phyloP scores from a whole-genome alignment of 2,797 vertebrate species.

The Falco columbarius region DNA sequence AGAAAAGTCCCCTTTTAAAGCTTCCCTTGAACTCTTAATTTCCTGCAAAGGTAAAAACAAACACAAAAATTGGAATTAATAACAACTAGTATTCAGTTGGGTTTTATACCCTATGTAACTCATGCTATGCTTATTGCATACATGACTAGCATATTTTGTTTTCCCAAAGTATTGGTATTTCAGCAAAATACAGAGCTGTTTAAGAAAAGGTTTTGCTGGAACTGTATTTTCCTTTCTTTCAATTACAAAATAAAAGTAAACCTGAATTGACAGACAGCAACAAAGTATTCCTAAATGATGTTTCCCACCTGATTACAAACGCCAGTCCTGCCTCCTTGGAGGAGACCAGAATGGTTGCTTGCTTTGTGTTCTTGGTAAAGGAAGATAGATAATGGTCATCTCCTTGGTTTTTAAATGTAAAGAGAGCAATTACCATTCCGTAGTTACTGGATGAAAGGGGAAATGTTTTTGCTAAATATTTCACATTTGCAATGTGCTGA shows the following conservation, averaged over 20 bases:
- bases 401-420: background rate
- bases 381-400: background rate
- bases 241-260: slow-evolving; percentile 32
- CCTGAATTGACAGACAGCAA: slow-evolving; percentile 15
- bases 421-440: background rate
- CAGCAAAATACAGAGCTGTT: background rate
- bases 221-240: slow-evolving; percentile 9
- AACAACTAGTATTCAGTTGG: slow-evolving; percentile 13
- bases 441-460: background rate
- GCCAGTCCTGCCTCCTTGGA: slow-evolving; percentile 2
- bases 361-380: background rate
- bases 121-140: background rate
- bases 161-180: background rate
- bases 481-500: background rate
- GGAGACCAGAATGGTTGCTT: background rate
- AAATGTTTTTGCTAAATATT: background rate
- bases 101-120: background rate
- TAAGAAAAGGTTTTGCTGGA: background rate
- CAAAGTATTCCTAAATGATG: slow-evolving; percentile 15
- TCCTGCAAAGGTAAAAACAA: slow-evolving; percentile 75
- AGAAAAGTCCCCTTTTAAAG: slow-evolving; percentile 63
- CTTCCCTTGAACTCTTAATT: slow-evolving; percentile 49
- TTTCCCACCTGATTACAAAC: slow-evolving; percentile 51
- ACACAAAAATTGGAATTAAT: slow-evolving; percentile 44
- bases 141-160: background rate